Percentiles rank a stretch among this genome's conserved stretches.
phyloP scores from a whole-genome alignment of 2,888 invertebrate genomes.

The Metalampra italica region DNA sequence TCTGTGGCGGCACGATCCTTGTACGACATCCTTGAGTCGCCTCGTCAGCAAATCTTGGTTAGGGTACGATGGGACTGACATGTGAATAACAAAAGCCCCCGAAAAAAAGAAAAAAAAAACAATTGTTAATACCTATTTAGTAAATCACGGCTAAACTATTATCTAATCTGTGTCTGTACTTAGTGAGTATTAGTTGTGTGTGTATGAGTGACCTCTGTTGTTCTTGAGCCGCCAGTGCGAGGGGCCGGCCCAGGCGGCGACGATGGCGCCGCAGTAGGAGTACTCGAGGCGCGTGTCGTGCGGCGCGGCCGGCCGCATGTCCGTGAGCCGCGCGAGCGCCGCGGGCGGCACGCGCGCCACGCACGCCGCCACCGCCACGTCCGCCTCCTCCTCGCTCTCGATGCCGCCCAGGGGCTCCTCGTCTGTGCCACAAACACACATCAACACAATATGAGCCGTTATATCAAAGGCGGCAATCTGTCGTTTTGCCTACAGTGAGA shows the following conservation, averaged over 20 bases:
- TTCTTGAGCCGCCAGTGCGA: conserved; percentile 88
- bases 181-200: too few species aligned
- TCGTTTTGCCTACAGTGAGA: too few species aligned
- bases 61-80: too few species aligned
- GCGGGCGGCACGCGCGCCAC: conserved; percentile 47
- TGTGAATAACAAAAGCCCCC: too few species aligned
- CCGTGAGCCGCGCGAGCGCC: conserved; percentile 57
- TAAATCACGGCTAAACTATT: too few species aligned
- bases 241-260: conserved; percentile 88
- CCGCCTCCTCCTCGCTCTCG: conserved; percentile 65
- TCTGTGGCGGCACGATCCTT: too few species aligned
- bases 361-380: conserved; percentile 56
- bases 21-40: too few species aligned
- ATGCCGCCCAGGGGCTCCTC: conserved; percentile 67
- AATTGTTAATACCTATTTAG: too few species aligned
- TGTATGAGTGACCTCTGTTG: conserved; percentile 60
- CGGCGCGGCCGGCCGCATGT: conserved; percentile 76
- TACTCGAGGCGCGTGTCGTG: conserved; percentile 80
- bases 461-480: too few species aligned
- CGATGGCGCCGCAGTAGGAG: conserved; percentile 81
- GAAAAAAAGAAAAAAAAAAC: too few species aligned
- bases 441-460: background rate
- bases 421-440: conserved; percentile 32
- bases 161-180: too few species aligned
- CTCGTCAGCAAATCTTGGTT: too few species aligned